These are phyloP conservation scores for Pocota personata DNA, from an alignment of 2,888 invertebrate species.

Conservation along the genomic window DNA sequence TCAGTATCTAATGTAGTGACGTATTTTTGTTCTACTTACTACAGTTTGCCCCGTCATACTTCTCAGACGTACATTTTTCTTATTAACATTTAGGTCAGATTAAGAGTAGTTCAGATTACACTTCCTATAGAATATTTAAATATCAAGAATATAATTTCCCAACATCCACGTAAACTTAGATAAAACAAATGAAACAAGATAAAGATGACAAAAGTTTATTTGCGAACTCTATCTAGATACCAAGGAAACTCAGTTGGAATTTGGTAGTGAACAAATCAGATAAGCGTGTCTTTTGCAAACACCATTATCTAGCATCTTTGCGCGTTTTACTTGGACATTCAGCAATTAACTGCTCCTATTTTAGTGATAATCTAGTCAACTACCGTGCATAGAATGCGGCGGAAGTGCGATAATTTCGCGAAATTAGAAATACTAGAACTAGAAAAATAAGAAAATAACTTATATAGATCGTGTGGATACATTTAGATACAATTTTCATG, in stretches of 20 bases:
- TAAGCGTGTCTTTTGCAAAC: slow-evolving; percentile 54
- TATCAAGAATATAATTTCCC: slow-evolving; percentile 9
- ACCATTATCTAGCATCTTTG: slow-evolving; percentile 55
- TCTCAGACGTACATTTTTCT: background rate
- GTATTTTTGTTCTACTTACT: background rate
- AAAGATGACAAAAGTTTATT: slow-evolving; percentile 60
- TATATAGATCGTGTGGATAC: background rate
- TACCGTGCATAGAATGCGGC: slow-evolving; percentile 36
- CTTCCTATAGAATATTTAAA: background rate
- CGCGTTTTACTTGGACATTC: slow-evolving; percentile 64
- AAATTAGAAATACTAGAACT: background rate
- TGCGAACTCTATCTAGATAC: slow-evolving; percentile 61
- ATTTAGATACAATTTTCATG: slow-evolving; percentile 7
- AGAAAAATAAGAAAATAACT: background rate
- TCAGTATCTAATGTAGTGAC: background rate
- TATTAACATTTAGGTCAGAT: background rate
- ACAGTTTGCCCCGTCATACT: background rate
- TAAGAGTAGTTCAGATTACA: background rate
- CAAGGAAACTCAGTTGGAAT: slow-evolving; percentile 51
- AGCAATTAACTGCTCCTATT: slow-evolving; percentile 45
- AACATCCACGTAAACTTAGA: slow-evolving; percentile 27
- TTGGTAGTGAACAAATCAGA: slow-evolving; percentile 49
- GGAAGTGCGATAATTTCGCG: slow-evolving; percentile 37
- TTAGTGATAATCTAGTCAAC: slow-evolving; percentile 59
- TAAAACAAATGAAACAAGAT: slow-evolving; percentile 32